Percentiles rank a stretch among this genome's conserved stretches.
These are phyloP conservation scores for Uria lomvia DNA, from an alignment of 2,113 vertebrate species.

Conservation along the genomic window DNA sequence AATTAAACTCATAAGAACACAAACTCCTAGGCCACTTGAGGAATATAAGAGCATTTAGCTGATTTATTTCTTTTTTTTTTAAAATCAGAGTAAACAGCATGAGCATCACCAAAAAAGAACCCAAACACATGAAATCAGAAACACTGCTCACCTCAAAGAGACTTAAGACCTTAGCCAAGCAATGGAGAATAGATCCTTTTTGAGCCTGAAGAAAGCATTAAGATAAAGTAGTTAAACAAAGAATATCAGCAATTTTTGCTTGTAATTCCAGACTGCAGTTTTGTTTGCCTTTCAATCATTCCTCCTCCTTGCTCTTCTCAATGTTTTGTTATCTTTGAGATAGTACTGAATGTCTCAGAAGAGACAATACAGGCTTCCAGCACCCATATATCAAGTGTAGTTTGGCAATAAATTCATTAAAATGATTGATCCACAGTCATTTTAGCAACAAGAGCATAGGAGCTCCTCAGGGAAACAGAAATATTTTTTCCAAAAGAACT, in stretches of 20 bases:
- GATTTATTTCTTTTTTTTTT: neutral
- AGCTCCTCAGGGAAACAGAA: neutral
- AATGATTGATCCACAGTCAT: neutral
- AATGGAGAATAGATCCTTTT: conserved; percentile 86
- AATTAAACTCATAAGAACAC: neutral
- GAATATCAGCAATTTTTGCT: neutral
- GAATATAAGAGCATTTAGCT: neutral
- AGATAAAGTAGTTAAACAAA: neutral
- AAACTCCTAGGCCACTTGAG: neutral
- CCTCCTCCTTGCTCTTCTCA: neutral
- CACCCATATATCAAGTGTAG: neutral
- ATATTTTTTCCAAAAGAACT: neutral
- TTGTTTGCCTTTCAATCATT: neutral
- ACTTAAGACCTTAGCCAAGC: conserved; percentile 88
- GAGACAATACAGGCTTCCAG: neutral
- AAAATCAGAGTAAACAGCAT: neutral
- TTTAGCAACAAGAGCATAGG: neutral
- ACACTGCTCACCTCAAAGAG: conserved; percentile 88
- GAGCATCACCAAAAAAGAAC: neutral
- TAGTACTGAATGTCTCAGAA: neutral
- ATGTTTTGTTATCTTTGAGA: neutral
- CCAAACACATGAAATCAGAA: neutral
- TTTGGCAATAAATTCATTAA: neutral
- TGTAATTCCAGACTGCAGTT: neutral
- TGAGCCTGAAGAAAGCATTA: conserved; percentile 72